Conservation (phyloP, 2,113 vertebrate species). For the Microtus oregoni region DNA sequence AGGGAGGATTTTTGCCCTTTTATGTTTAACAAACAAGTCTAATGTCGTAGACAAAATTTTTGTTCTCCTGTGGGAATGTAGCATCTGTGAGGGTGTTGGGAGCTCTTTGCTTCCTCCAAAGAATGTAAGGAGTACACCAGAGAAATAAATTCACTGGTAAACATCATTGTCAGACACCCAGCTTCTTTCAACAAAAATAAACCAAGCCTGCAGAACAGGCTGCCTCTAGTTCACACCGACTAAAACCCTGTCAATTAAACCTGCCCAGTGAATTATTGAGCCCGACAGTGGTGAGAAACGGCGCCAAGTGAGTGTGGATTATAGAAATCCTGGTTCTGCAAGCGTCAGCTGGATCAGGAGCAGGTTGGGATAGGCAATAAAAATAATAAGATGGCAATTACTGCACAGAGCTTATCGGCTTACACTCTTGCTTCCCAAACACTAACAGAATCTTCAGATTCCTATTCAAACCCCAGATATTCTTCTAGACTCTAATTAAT, state of each 20-base stretch:
- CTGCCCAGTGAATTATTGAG: conserved; percentile 57
- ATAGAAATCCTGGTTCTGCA: conserved; percentile 13
- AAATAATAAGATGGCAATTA: conserved; percentile 54
- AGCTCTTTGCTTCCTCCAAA: conserved; percentile 55
- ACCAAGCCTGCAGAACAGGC: conserved; percentile 50
- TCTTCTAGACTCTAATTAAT: not conserved
- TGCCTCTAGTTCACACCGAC: conserved; percentile 47
- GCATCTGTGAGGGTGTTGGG: conserved; percentile 49
- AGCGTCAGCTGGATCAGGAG: conserved; percentile 66
- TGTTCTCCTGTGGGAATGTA: conserved; percentile 74
- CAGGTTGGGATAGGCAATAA: conserved; percentile 67
- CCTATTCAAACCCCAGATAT: not conserved
- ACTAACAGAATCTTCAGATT: not conserved
- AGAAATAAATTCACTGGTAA: conserved; percentile 68
- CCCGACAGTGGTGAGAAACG: conserved; percentile 42
- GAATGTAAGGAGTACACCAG: conserved; percentile 42
- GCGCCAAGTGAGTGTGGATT: conserved; percentile 32
- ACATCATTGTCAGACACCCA: conserved; percentile 54
- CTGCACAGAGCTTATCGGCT: not conserved
- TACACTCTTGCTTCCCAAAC: not conserved
- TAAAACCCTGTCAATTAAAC: conserved; percentile 67
- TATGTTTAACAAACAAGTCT: conserved; percentile 83
- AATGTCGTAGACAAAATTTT: conserved; percentile 80
- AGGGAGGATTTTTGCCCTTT: conserved; percentile 83
- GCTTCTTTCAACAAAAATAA: conserved; percentile 73